A percentile compares a stretch with the other conserved stretches of the same genome.
phyloP scores from a whole-genome alignment of 2,888 invertebrate genomes.

The Cerceris rybyensis region DNA sequence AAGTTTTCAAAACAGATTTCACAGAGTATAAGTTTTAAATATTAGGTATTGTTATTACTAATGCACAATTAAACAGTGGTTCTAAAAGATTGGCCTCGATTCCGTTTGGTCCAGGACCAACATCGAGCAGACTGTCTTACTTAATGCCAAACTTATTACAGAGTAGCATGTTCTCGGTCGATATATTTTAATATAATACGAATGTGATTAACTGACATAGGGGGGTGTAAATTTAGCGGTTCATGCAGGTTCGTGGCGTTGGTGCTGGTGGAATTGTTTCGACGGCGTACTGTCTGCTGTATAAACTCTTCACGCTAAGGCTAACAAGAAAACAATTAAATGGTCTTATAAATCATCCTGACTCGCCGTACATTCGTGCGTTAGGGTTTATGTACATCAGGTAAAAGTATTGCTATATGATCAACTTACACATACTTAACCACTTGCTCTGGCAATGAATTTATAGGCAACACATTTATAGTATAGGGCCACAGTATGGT shows the following conservation, averaged over 20 bases:
- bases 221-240: conserved; percentile 75
- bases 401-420: conserved; percentile 74
- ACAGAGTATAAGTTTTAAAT: conserved; percentile 25
- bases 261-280: conserved; percentile 99
- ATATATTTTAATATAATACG: conserved; percentile 68
- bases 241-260: conserved; percentile 94
- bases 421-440: neutral
- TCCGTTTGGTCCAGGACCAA: conserved; percentile 13
- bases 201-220: conserved; percentile 65
- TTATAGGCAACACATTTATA: too few species aligned
- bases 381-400: conserved; percentile 93
- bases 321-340: conserved; percentile 99
- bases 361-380: conserved; percentile 98
- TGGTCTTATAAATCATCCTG: conserved; percentile 96
- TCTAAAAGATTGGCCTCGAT: conserved; percentile 24
- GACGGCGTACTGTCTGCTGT: conserved; percentile 99
- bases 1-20: conserved; percentile 27
- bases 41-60: conserved; percentile 21
- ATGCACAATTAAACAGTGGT: conserved; percentile 17
- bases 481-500: too few species aligned
- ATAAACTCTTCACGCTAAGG: conserved; percentile 97
- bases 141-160: conserved; percentile 65
- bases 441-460: too few species aligned
- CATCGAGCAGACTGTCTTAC: conserved; percentile 34
- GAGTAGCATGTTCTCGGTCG: conserved; percentile 70